Percentiles rank a stretch among this genome's conserved stretches.
These are phyloP conservation scores for Cyrtonyx montezumae DNA, from an alignment of 2,113 vertebrate genomes.

Conservation along the genomic window DNA sequence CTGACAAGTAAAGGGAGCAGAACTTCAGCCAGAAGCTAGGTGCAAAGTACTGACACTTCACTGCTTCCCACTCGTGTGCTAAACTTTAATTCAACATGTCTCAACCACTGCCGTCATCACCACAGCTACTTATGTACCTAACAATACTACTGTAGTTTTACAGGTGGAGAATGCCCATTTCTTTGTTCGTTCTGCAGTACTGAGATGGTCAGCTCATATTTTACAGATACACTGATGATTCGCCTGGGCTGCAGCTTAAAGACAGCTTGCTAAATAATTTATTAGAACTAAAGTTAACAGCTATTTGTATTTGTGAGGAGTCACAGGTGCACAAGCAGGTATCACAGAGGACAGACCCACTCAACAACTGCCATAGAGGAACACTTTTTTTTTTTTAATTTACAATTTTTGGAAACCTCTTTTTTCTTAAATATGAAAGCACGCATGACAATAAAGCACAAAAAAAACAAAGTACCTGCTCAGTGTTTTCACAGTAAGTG, in stretches of 20 bases:
- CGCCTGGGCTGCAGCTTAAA: not conserved
- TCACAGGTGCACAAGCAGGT: not conserved
- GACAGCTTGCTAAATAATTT: not conserved
- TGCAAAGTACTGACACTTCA: not conserved
- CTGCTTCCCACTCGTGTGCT: not conserved
- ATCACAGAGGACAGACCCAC: not conserved
- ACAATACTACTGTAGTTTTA: accelerated
- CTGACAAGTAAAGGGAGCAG: not conserved
- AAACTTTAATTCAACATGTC: not conserved
- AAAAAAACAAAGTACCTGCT: not conserved
- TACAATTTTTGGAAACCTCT: not conserved
- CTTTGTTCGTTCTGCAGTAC: not conserved
- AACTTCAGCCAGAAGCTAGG: not conserved
- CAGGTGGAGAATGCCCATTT: not conserved
- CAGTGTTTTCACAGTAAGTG: not conserved
- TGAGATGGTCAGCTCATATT: not conserved
- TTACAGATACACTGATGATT: not conserved
- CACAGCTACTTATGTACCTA: not conserved
- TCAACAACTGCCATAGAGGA: not conserved
- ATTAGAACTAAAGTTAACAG: not conserved
- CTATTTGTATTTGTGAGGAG: not conserved
- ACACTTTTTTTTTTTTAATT: not conserved
- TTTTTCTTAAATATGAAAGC: not conserved
- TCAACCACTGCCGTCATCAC: not conserved
- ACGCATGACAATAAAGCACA: not conserved